Evolutionary conservation across 2,888 invertebrate species (phyloP), one percentile per base, ranked within the genome.

Genomic region (Eilema depressum): DNA sequence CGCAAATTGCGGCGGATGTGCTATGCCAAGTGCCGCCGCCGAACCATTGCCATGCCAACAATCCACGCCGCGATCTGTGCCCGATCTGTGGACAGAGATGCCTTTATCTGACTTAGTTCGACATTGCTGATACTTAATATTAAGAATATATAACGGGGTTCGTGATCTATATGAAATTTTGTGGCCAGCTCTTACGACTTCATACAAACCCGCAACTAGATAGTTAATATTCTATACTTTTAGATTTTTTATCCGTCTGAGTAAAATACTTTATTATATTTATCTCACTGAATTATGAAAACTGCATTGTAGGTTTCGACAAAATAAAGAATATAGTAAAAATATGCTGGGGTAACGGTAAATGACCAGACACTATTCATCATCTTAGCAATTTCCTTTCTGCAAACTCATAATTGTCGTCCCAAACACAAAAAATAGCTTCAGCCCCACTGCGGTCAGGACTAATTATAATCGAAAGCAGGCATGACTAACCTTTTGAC

Each of bases 1-100:
- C 53, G n/a, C 53, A 53, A 37, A 53, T 53, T 53, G 53, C 53
- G 53, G 53, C n/a, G 53, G 53, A n/a, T 53, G n/a, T n/a, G 53
- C 53, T 53, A 53, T 53, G 53, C 53, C 53, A n/a, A 53, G 53
- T n/a, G 53, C 53, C 53, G 53, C n/a, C 53, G 8, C 53, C n/a
- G n/a, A 10, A 47, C 53, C 53, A 53, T n/a, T 20, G n/a, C n/a
- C 53, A 53, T n/a, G n/a, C 53, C 20, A 53, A 53, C 53, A 53
- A 53, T 53, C 53, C 53, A 47, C 47, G n/a, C 53, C 53, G 53
- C n/a, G 53, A 53, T 10, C 53, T n/a, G n/a, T 53, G 20, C 53
- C n/a, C 53, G n/a, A n/a, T 53, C 53, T 53, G 10, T n/a, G 10
- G 53, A 53, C 20, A n/a, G 53, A 53, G n/a, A 53, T 53, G n/a